phyloP scores from a whole-genome alignment of 2,797 vertebrate species.

The Varecia variegata region DNA sequence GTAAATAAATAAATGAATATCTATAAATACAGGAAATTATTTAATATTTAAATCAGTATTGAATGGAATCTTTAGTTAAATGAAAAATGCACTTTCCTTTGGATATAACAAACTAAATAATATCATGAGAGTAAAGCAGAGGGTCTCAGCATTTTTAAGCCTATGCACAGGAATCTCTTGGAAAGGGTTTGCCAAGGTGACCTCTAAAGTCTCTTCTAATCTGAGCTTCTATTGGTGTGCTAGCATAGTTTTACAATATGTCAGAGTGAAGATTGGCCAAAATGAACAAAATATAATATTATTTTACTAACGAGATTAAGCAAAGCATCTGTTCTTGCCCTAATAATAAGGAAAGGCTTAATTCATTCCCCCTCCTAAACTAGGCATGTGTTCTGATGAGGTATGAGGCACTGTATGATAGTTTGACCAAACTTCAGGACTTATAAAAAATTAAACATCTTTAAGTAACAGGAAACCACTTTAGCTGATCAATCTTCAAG shows the following conservation, averaged over 20 bases:
- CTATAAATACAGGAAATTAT: background rate
- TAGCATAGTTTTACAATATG: background rate
- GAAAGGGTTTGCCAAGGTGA: background rate
- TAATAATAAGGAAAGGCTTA: background rate
- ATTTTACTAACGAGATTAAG: background rate
- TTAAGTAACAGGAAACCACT: constrained; percentile 64
- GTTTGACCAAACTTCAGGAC: constrained; percentile 39
- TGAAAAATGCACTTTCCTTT: background rate
- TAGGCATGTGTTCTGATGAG: background rate
- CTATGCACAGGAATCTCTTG: background rate
- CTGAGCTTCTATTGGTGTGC: background rate
- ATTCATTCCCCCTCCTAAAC: background rate
- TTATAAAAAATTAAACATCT: constrained; percentile 60
- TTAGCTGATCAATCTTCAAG: constrained; percentile 30
- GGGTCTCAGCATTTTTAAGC: background rate
- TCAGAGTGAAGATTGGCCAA: background rate
- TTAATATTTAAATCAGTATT: background rate
- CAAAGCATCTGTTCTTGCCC: background rate
- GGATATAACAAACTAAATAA: background rate
- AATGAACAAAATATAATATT: background rate
- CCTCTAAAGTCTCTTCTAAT: background rate
- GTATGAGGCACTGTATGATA: background rate
- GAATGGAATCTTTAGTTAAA: background rate
- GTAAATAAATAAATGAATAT: background rate
- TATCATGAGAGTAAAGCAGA: background rate